Percentiles rank a stretch among this genome's conserved stretches.
Evolutionary conservation across 2,888 invertebrate genomes (phyloP).

Genomic region (Chrysina gloriosa): DNA sequence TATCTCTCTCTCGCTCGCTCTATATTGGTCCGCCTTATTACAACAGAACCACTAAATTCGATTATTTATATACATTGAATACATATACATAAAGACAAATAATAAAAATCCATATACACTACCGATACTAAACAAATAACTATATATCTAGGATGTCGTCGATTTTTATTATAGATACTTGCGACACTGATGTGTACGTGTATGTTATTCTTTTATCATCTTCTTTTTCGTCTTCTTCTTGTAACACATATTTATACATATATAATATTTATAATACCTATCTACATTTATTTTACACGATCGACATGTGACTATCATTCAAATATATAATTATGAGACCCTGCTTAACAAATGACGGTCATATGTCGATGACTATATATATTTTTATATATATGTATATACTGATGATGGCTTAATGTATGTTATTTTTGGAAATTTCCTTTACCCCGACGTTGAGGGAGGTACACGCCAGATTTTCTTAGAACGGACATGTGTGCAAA

Average conservation of each 20-base stretch:
- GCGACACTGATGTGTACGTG: conserved; percentile 25
- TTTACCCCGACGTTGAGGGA: too few relatives aligned
- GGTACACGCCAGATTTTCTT: too few relatives aligned
- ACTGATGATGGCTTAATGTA: conserved; percentile 34
- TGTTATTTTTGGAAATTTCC: conserved; percentile 16
- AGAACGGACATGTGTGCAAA: too few relatives aligned
- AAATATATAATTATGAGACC: conserved; percentile 65
- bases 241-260: conserved; percentile 36
- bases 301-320: conserved; percentile 62
- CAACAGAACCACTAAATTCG: conserved; percentile 58
- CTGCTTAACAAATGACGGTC: conserved; percentile 65
- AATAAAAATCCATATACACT: conserved; percentile 53
- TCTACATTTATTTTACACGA: conserved; percentile 54
- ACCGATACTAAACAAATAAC: conserved; percentile 58
- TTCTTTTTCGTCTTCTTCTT: conserved; percentile 14
- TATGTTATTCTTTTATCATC: conserved; percentile 3
- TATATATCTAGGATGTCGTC: conserved; percentile 49
- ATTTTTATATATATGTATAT: conserved; percentile 20
- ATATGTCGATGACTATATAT: conserved; percentile 54
- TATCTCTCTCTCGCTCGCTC: conserved; percentile 51
- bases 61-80: conserved; percentile 58
- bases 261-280: conserved; percentile 55
- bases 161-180: conserved; percentile 9
- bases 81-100: conserved; percentile 52
- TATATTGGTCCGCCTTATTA: conserved; percentile 62